Base-by-base conservation (phyloP, 2,113 vertebrate genomes). In the Pan troglodytes region DNA sequence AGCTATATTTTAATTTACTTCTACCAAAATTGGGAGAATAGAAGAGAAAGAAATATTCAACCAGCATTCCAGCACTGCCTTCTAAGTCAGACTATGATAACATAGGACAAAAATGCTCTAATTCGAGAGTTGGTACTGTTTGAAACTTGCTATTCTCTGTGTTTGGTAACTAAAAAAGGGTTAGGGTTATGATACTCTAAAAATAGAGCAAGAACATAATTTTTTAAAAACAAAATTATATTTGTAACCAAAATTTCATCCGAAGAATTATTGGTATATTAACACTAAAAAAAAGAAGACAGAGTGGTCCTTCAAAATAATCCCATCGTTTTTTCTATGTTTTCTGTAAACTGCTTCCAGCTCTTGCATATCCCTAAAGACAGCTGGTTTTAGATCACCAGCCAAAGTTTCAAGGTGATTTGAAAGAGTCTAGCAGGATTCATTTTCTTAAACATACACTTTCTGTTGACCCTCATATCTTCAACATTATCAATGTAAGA, bases 401-500 rank as follows among this genome's bases (percentile, higher is more conserved):
- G 85, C 11, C 30, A 40, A 92, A 85, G 57, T 59, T 70, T 94
- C 23, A 79, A 67, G 94, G 48, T 40, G 14, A 87, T 73, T 83
- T 38, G 22, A 50, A 64, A 84, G 23, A 20, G 0, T 35, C 40
- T 22, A 75, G 1, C 27, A 88, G 7, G 23, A 11, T 91, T 75
- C 8, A 50, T 70, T 87, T 90, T 3, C 30, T 94, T 88, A 43
- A 94, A 80, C 68, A 78, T 52, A 73, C 1, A 32, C 3, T 35
- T 35, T 75, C 48, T 84, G 5, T 73, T 84, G 14, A 68, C 32
- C 8, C 23, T 2, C 20, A 4, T 48, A 0, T 88, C 32, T 72
- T 85, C 22, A 93, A 93, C 18, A 76, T 70, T 64, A 79, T 78
- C 38, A 79, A 81, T 81, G 57, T 35, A 80, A 45, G 9, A 96